phyloP scores from a whole-genome alignment of 2,113 vertebrate species.

The Numenius arquata region DNA sequence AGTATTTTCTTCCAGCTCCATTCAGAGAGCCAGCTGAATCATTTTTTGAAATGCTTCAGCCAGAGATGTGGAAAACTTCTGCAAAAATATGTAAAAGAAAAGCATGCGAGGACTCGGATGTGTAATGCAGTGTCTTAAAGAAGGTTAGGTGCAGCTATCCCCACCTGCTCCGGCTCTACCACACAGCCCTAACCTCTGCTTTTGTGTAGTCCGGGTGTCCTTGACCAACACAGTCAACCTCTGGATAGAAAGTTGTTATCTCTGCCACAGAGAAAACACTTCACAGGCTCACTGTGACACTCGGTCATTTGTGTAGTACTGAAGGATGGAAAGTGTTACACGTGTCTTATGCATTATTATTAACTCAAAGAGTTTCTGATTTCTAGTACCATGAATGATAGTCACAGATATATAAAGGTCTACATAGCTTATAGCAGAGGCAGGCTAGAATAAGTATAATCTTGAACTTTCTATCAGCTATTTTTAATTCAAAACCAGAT shows the following conservation, averaged over 20 bases:
- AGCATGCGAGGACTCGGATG: background rate
- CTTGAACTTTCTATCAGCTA: background rate
- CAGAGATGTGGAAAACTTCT: background rate
- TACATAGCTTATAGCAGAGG: background rate
- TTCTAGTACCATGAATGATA: background rate
- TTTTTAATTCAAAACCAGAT: slow-evolving; percentile 31
- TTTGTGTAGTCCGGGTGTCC: background rate
- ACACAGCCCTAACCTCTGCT: background rate
- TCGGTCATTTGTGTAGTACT: background rate
- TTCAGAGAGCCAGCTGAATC: background rate
- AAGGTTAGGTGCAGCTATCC: background rate
- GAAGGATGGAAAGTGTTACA: background rate
- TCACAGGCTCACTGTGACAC: background rate
- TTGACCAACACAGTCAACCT: background rate
- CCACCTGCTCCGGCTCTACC: background rate
- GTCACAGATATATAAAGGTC: background rate
- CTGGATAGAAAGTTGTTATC: background rate
- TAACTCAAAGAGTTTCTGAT: background rate
- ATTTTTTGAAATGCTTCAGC: background rate
- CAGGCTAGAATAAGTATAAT: background rate
- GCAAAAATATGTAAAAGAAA: background rate
- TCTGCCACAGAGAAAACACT: background rate
- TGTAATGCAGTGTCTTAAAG: background rate
- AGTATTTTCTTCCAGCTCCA: background rate
- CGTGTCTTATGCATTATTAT: slow-evolving; percentile 18